These are phyloP conservation scores for Vanessa cardui DNA, from an alignment of 2,888 invertebrate species.

Conservation along the genomic window DNA sequence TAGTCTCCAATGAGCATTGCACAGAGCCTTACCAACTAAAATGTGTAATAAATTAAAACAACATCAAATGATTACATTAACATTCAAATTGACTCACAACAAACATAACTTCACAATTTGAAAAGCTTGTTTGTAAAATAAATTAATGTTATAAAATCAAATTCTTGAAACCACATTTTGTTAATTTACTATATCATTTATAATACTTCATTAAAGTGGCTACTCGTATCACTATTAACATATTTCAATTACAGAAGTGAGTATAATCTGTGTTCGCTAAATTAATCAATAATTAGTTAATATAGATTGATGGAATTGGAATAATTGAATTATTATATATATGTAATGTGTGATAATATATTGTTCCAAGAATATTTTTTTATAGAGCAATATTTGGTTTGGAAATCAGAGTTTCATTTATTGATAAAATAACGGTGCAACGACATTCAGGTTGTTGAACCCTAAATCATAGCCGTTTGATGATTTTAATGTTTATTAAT, in stretches of 20 bases:
- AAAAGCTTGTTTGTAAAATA: too few relatives aligned
- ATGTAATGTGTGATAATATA: background rate
- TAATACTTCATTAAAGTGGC: background rate
- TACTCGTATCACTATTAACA: constrained; percentile 18
- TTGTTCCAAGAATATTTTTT: background rate
- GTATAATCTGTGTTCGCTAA: constrained; percentile 23
- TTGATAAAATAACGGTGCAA: too few relatives aligned
- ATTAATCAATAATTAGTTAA: constrained; percentile 29
- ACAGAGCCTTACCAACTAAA: too few relatives aligned
- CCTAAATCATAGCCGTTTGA: too few relatives aligned
- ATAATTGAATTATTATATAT: constrained; percentile 12
- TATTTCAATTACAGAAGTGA: constrained; percentile 23
- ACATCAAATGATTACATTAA: too few relatives aligned
- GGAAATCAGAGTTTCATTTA: background rate
- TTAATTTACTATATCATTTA: background rate
- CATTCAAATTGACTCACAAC: too few relatives aligned
- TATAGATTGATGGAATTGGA: constrained; percentile 21
- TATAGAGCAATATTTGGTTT: background rate
- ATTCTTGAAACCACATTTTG: background rate
- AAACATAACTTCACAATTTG: too few relatives aligned
- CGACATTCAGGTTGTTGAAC: too few relatives aligned
- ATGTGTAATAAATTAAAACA: too few relatives aligned
- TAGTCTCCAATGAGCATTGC: too few relatives aligned
- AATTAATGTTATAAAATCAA: too few relatives aligned
- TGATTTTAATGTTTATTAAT: too few relatives aligned